Conservation (phyloP, 2,113 vertebrate genomes). For the Tursiops truncatus region DNA sequence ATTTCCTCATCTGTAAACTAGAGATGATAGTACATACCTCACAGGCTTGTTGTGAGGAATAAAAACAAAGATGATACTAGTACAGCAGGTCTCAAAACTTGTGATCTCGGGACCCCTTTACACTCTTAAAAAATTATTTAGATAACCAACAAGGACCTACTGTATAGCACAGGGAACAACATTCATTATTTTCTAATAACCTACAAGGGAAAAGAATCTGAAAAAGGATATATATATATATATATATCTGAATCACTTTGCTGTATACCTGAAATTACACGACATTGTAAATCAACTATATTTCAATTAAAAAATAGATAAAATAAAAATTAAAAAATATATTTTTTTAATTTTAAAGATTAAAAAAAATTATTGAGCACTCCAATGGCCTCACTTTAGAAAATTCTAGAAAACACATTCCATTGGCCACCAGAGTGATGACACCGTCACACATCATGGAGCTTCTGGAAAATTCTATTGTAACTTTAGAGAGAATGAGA, state of each 20-base stretch:
- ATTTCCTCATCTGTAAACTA: not conserved
- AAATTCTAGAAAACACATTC: not conserved
- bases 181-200: not conserved
- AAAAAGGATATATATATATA: not conserved
- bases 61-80: not conserved
- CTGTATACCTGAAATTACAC: too few species aligned
- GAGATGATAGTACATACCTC: not conserved
- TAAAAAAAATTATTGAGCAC: not conserved
- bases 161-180: not conserved
- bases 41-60: not conserved
- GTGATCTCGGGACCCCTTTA: not conserved
- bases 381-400: not conserved
- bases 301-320: too few species aligned
- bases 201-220: not conserved
- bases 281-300: too few species aligned
- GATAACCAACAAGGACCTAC: not conserved
- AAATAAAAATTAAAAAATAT: too few species aligned
- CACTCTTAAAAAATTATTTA: not conserved
- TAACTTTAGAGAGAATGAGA: not conserved
- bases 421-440: not conserved
- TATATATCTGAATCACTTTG: too few species aligned
- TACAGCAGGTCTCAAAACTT: not conserved
- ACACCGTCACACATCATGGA: not conserved
- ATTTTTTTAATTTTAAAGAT: not conserved
- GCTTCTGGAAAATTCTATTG: not conserved